These are phyloP conservation scores for Ditylenchus weischeri DNA, from an alignment of 2,888 invertebrate species.

Conservation along the genomic window DNA sequence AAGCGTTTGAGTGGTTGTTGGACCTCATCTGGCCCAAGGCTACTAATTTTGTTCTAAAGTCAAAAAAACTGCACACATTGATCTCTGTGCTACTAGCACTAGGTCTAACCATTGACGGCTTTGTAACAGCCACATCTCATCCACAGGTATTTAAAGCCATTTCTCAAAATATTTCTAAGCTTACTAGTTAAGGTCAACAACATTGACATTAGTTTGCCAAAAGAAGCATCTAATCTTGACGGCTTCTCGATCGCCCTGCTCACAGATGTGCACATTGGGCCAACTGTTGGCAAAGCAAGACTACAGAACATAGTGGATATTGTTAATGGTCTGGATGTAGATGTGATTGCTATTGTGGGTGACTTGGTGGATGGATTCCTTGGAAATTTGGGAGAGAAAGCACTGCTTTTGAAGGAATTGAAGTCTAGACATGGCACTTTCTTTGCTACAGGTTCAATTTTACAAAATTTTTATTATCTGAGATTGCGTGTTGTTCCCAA, in stretches of 20 bases:
- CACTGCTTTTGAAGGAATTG: constrained; percentile 56
- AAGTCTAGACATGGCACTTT: constrained; percentile 58
- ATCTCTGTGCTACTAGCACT: constrained; percentile 29
- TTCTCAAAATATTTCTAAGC: neutral
- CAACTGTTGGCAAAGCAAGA: constrained; percentile 58
- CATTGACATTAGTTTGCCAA: constrained; percentile 18
- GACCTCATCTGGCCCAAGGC: constrained; percentile 15
- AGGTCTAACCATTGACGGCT: constrained; percentile 28
- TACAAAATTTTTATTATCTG: no score
- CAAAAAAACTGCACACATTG: constrained; percentile 31
- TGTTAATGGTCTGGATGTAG: constrained; percentile 59
- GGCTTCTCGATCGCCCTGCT: constrained; percentile 59
- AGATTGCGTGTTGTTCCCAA: no score
- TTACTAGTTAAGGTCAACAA: constrained; percentile 3
- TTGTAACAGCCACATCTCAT: constrained; percentile 20
- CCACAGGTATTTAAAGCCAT: constrained; percentile 18
- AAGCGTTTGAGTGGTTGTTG: constrained; percentile 17
- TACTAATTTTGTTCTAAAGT: constrained; percentile 19
- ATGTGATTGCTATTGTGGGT: constrained; percentile 60
- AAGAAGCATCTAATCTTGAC: constrained; percentile 47
- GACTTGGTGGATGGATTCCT: constrained; percentile 61
- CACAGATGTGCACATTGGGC: constrained; percentile 61
- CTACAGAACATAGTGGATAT: constrained; percentile 57
- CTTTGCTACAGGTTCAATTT: constrained; percentile 58
- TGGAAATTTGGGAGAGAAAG: constrained; percentile 51